Evolutionary conservation across 2,797 vertebrate genomes (phyloP), one percentile per base, ranked within the genome.

Genomic region (Pristis pectinata): DNA sequence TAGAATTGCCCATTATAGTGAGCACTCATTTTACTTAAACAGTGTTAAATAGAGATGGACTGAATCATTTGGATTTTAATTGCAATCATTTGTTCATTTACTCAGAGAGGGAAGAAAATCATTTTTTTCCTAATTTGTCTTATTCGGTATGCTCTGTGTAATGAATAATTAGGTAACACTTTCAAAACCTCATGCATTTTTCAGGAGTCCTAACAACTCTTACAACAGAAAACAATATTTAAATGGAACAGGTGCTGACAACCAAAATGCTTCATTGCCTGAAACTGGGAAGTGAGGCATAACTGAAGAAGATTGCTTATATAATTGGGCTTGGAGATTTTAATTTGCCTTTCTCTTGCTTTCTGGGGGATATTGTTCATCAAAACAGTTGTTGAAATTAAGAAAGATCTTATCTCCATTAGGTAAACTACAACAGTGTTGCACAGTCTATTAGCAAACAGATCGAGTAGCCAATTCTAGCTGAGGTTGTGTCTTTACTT

Each of bases 11-110:
- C 53, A 30, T 87, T 11, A 19, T n/a, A 9, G 49, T 1, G 13
- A n/a, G 56, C 53, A 59, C 53, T 34, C 30, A 85, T 10, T 85
- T 83, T 13, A 87, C 24, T 15, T 87, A 59, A 87, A 59, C 27
- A 1, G 10, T 59, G 30, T 56, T 34, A 59, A 87, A 59, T n/a
- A n/a, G 17, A 64, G 34, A 49, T 64, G n/a, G 59, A 64, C 59
- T 91, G 56, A 59, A 91, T 91, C 56, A 22, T 91, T n/a, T 91
- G 15, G 56, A 13, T n/a, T 37, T 91, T 91, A 91, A 64, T 91
- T 91, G 85, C 59, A 64, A 91, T 59, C 7, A 91, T 64, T 64
- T 19, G 15, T 59, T 61, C 56, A 64, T n/a, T 91, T 64, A 53
- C 27, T 87, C 59, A 15, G 8, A 9, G 22, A 10, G 41, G 79